Conservation (phyloP, 2,888 invertebrate genomes). For the Petrolisthes manimaculis region DNA sequence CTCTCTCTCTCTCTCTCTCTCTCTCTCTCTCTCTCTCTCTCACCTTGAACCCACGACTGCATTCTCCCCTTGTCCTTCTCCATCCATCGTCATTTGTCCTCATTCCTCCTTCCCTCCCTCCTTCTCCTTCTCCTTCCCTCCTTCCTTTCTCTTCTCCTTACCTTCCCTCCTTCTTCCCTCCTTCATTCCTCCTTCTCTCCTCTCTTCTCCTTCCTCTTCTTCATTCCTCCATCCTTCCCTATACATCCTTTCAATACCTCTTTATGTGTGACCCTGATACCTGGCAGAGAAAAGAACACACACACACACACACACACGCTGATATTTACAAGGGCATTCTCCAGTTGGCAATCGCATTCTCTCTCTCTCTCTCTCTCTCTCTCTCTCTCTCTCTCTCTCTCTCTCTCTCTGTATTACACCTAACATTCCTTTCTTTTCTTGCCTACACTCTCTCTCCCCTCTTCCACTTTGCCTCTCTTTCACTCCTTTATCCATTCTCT, state of each 20-base stretch:
- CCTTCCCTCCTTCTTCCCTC: not conserved
- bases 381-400: not conserved
- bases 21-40: no score
- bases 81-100: no score
- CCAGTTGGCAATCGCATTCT: no score
- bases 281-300: no score
- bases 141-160: not conserved
- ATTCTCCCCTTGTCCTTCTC: no score
- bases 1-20: constrained; percentile 1
- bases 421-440: not conserved
- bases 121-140: not conserved
- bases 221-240: not conserved
- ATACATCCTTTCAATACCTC: no score
- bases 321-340: no score
- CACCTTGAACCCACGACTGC: no score
- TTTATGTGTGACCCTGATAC: no score
- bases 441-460: not conserved
- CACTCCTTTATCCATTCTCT: not conserved
- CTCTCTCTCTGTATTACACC: not conserved
- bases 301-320: no score
- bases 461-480: not conserved
- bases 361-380: not conserved
- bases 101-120: not conserved
- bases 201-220: not conserved
- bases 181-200: not conserved